A percentile compares a stretch with the other conserved stretches of the same genome.
Conservation (phyloP, 92 coral and sea anemone species). For the Anthopleura xanthogrammica region DNA sequence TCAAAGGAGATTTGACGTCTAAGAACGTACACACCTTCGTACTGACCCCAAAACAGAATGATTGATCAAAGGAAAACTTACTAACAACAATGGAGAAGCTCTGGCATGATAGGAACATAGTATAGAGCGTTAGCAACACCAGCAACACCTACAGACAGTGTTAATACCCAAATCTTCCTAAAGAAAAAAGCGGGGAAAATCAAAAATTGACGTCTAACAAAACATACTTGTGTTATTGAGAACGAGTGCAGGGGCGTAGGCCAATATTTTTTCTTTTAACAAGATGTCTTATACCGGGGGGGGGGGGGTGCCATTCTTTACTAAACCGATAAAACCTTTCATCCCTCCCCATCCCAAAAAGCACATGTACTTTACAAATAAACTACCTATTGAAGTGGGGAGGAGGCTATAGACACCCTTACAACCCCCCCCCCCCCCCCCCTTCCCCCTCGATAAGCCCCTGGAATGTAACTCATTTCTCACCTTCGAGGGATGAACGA, state of each 20-base stretch:
- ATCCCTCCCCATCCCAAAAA: too few species aligned
- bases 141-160: not conserved
- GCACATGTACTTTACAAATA: too few species aligned
- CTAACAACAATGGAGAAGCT: conserved; percentile 21
- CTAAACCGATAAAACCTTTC: too few species aligned
- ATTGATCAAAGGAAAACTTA: not conserved
- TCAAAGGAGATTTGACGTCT: not conserved
- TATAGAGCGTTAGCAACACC: conserved; percentile 1
- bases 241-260: too few species aligned
- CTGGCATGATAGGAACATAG: conserved; percentile 26
- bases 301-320: too few species aligned
- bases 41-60: not conserved
- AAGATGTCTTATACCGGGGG: too few species aligned
- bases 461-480: not conserved
- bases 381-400: too few species aligned
- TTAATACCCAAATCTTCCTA: conserved; percentile 20
- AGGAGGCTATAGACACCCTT: too few species aligned
- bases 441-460: not conserved
- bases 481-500: conserved; percentile 10
- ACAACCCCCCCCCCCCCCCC: too few species aligned
- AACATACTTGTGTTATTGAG: too few species aligned
- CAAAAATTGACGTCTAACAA: not conserved
- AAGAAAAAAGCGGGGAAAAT: not conserved
- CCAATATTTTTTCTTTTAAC: too few species aligned
- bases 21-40: not conserved